Evolutionary conservation across 1,140 invertebrate species (phyloP).

Genomic region (Magallana ariakensis): DNA sequence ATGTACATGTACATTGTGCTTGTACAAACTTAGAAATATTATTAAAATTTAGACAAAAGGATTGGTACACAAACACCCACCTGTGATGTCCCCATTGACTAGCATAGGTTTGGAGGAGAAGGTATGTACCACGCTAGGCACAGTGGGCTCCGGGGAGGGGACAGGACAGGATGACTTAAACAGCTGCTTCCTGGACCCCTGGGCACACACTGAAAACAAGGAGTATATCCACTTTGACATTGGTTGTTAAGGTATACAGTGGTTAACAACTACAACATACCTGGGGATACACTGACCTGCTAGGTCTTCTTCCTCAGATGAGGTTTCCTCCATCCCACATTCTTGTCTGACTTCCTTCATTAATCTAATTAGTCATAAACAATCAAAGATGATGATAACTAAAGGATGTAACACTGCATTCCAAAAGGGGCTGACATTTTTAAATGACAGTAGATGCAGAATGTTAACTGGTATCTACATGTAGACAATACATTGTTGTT

Average conservation of each 20-base stretch:
- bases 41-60: too few species aligned
- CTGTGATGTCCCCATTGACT: slow-evolving; percentile 71
- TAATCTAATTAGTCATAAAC: slow-evolving; percentile 62
- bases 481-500: too few species aligned
- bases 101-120: slow-evolving; percentile 68
- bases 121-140: slow-evolving; percentile 74
- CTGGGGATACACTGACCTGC: slow-evolving; percentile 54
- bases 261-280: background rate
- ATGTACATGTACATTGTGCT: too few species aligned
- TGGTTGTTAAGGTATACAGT: background rate
- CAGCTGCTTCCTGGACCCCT: slow-evolving; percentile 72
- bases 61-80: slow-evolving; percentile 44
- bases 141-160: slow-evolving; percentile 73
- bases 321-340: slow-evolving; percentile 85
- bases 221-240: background rate
- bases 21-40: too few species aligned
- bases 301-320: slow-evolving; percentile 87
- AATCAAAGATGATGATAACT: background rate
- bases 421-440: too few species aligned
- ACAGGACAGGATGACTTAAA: slow-evolving; percentile 72
- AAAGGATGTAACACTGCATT: too few species aligned
- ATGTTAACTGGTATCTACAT: too few species aligned
- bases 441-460: too few species aligned
- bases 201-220: slow-evolving; percentile 64
- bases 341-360: slow-evolving; percentile 81